These are phyloP conservation scores for Drosophila tripunctata DNA, from an alignment of 2,888 invertebrate genomes.

Conservation along the genomic window DNA sequence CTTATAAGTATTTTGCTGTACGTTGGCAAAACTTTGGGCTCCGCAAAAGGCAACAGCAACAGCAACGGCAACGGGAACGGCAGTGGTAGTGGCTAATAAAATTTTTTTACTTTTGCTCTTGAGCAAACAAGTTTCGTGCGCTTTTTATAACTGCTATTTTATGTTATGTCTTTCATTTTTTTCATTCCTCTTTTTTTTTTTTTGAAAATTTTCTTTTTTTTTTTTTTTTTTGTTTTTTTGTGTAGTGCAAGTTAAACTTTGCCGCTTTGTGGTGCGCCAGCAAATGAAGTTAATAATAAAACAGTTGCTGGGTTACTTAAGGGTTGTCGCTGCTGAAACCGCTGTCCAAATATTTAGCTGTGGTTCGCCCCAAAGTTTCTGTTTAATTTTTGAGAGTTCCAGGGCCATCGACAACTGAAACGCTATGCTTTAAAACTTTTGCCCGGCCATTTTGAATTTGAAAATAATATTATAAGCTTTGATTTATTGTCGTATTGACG, in stretches of 20 bases:
- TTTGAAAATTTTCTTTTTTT: slow-evolving; percentile 17
- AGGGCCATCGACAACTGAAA: not conserved
- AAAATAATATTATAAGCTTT: slow-evolving; percentile 77
- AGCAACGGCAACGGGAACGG: slow-evolving; percentile 20
- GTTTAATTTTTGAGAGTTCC: slow-evolving; percentile 61
- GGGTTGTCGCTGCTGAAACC: slow-evolving; percentile 54
- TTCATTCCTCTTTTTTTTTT: slow-evolving; percentile 12
- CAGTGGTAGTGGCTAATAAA: slow-evolving; percentile 66
- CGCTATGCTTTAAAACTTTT: slow-evolving; percentile 39
- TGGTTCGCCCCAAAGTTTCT: slow-evolving; percentile 42
- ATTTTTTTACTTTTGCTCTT: slow-evolving; percentile 62
- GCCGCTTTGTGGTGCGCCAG: slow-evolving; percentile 70
- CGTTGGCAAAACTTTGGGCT: slow-evolving; percentile 49
- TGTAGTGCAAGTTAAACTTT: slow-evolving; percentile 70
- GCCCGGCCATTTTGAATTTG: slow-evolving; percentile 60
- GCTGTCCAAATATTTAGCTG: slow-evolving; percentile 56
- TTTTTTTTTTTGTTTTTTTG: slow-evolving; percentile 27
- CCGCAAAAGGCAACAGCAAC: slow-evolving; percentile 49
- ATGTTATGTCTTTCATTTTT: slow-evolving; percentile 70
- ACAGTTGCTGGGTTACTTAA: slow-evolving; percentile 77
- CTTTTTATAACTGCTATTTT: slow-evolving; percentile 77
- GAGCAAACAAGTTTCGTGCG: slow-evolving; percentile 74
- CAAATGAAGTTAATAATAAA: slow-evolving; percentile 79
- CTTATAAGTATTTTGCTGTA: slow-evolving; percentile 62
- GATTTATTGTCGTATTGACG: slow-evolving; percentile 75